Evolutionary conservation across 2,113 vertebrate genomes (phyloP).

Genomic region (Leucopsar rothschildi): DNA sequence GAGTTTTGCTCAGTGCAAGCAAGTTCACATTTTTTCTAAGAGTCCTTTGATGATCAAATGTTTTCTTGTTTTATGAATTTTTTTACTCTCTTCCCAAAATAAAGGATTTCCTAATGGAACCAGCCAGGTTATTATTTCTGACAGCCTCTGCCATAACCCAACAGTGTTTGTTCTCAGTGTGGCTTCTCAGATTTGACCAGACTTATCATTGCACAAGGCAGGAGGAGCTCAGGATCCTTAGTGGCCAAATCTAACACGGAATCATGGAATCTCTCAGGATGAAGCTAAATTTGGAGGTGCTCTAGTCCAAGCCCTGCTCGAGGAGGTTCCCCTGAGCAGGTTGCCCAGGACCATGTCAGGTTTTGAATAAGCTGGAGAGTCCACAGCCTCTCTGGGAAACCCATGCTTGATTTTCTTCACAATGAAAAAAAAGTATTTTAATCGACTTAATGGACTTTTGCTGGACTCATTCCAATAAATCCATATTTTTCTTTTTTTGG

Average conservation of each 20-base stretch:
- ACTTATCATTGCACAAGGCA: neutral
- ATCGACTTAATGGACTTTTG: neutral
- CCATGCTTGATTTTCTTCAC: neutral
- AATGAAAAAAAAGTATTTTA: neutral
- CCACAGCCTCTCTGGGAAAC: neutral
- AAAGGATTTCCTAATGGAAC: constrained; percentile 5
- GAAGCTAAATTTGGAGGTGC: neutral
- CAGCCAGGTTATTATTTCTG: neutral
- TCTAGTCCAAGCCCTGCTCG: neutral
- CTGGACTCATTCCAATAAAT: neutral
- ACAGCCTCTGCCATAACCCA: neutral
- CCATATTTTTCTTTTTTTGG: neutral
- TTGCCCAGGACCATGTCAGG: neutral
- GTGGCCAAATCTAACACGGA: neutral
- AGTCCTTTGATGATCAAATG: constrained; percentile 45
- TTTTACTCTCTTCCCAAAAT: neutral
- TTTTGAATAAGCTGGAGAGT: neutral
- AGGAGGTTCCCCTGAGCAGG: neutral
- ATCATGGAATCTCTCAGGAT: neutral
- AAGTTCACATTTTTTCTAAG: constrained; percentile 29
- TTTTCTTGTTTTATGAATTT: constrained; percentile 14
- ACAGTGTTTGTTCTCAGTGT: neutral
- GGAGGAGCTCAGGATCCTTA: neutral
- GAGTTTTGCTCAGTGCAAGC: neutral
- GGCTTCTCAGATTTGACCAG: neutral